A percentile compares a stretch with the other conserved stretches of the same genome.
Evolutionary conservation across 2,113 vertebrate species (phyloP).

Genomic region (Sinocyclocheilus grahami): DNA sequence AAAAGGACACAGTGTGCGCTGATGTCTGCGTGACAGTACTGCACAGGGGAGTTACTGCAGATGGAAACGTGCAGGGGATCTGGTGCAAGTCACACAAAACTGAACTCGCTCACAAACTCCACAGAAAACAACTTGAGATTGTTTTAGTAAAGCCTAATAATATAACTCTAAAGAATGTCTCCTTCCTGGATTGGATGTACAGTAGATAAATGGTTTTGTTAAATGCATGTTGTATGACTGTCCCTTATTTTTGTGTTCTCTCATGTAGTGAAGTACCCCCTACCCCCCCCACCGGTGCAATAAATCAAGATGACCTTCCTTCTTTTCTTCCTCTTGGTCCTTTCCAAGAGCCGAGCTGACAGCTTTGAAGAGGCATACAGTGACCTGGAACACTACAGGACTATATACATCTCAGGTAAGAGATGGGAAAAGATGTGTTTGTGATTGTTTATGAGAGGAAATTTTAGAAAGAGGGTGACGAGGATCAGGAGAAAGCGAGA

Average conservation of each 20-base stretch:
- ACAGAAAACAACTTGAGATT: background rate
- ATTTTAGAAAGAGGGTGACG: background rate
- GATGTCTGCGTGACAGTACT: slow-evolving; percentile 23
- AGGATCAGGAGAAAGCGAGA: background rate
- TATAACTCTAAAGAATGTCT: background rate
- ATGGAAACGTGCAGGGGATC: slow-evolving; percentile 31
- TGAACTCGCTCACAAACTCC: background rate
- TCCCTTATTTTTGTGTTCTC: slow-evolving; percentile 40
- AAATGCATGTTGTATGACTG: background rate
- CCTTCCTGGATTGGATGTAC: too few relatives aligned
- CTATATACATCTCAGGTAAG: slow-evolving; percentile 91
- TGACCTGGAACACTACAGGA: slow-evolving; percentile 80
- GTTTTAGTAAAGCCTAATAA: background rate
- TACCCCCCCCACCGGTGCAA: slow-evolving; percentile 68
- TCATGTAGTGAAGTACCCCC: slow-evolving; percentile 79
- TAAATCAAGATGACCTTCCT: slow-evolving; percentile 83
- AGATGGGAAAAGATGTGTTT: background rate
- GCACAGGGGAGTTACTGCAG: slow-evolving; percentile 39
- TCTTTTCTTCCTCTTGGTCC: slow-evolving; percentile 81
- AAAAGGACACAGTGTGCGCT: slow-evolving; percentile 48
- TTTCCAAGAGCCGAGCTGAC: slow-evolving; percentile 83
- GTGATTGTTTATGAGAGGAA: slow-evolving; percentile 44
- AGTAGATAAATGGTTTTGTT: background rate
- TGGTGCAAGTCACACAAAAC: slow-evolving; percentile 21
- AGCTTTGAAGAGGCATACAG: slow-evolving; percentile 77